These are phyloP conservation scores for Colius striatus DNA, from an alignment of 2,113 vertebrate genomes.

Conservation along the genomic window DNA sequence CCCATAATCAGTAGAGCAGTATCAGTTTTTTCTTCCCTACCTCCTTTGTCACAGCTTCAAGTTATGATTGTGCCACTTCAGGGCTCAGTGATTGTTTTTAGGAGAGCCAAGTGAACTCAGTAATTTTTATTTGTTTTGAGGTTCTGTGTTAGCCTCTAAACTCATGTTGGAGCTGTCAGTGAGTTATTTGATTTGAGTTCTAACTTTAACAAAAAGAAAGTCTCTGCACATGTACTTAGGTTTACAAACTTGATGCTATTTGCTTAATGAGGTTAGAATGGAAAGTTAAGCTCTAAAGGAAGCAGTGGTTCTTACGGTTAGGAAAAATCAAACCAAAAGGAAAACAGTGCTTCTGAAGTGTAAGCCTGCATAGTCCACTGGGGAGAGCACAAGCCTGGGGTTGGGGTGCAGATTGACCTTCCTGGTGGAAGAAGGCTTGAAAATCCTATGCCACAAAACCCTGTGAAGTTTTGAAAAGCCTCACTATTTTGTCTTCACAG, in stretches of 20 bases:
- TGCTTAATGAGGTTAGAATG: background rate
- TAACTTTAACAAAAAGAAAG: background rate
- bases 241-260: background rate
- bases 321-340: background rate
- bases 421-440: background rate
- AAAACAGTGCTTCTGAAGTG: background rate
- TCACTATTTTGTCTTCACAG: background rate
- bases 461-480: background rate
- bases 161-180: background rate
- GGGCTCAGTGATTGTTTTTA: background rate
- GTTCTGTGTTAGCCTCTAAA: background rate
- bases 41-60: background rate
- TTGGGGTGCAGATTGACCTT: fast-evolving
- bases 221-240: fast-evolving
- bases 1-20: background rate
- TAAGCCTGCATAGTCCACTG: background rate
- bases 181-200: background rate
- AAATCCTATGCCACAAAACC: background rate
- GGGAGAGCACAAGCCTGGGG: background rate
- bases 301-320: background rate
- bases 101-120: background rate
- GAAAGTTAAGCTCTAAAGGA: background rate
- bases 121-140: background rate
- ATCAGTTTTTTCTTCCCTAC: background rate
- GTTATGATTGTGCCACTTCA: background rate